A percentile compares a stretch with the other conserved stretches of the same genome.
Evolutionary conservation across 2,888 invertebrate species (phyloP).

Genomic region (Asteroscopus sphinx): DNA sequence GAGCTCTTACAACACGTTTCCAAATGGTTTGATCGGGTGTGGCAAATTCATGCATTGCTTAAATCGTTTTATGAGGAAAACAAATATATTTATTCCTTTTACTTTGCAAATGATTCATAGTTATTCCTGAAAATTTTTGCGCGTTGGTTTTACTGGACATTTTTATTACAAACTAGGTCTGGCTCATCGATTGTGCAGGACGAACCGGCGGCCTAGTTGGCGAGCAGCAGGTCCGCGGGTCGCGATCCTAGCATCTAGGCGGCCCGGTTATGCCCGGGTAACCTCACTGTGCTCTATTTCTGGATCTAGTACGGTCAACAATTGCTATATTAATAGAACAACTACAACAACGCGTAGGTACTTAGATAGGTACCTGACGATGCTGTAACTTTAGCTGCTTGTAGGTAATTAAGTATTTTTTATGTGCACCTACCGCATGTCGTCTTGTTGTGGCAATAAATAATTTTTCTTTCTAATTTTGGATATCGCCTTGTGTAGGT

Average conservation of each 20-base stretch:
- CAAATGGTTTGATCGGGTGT: conserved; percentile 32
- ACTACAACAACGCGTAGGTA: conserved; percentile 30
- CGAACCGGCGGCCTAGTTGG: conserved; percentile 81
- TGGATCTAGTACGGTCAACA: conserved; percentile 67
- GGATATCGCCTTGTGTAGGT: too few relatives aligned
- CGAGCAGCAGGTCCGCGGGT: conserved; percentile 70
- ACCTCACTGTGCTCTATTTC: conserved; percentile 75
- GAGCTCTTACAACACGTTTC: conserved; percentile 35
- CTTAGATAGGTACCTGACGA: conserved; percentile 7
- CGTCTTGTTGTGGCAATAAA: too few relatives aligned
- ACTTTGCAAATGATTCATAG: conserved; percentile 35
- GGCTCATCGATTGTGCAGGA: conserved; percentile 80
- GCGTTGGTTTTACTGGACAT: conserved; percentile 37
- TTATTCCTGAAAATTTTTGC: conserved; percentile 37
- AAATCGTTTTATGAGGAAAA: conserved; percentile 47
- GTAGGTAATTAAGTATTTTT: background rate
- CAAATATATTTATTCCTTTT: conserved; percentile 10
- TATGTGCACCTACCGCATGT: too few relatives aligned
- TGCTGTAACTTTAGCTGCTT: conserved; percentile 20
- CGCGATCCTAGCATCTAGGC: conserved; percentile 74
- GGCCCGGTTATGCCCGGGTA: conserved; percentile 74
- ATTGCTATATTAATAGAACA: conserved; percentile 57
- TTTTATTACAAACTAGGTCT: conserved; percentile 61
- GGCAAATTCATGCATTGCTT: conserved; percentile 38
- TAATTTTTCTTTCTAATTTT: too few relatives aligned